Percentiles rank a stretch among this genome's conserved stretches.
phyloP scores from a whole-genome alignment of 2,113 vertebrate species.

The Bucco capensis region DNA sequence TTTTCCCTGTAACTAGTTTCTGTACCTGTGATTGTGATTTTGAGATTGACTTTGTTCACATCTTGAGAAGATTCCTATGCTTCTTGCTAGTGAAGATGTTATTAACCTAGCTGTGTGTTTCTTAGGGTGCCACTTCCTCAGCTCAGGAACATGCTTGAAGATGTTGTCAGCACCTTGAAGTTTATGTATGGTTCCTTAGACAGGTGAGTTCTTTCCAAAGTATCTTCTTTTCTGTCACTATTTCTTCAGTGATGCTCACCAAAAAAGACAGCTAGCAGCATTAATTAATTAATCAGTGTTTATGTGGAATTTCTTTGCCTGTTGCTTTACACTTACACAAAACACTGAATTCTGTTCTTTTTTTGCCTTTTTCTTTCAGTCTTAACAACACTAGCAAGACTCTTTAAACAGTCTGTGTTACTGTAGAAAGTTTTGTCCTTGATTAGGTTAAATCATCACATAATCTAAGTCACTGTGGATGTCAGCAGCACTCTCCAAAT shows the following conservation, averaged over 20 bases:
- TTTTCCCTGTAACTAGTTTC: not conserved
- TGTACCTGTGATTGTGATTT: not conserved
- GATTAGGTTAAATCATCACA: not conserved
- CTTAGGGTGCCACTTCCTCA: slow-evolving; percentile 86
- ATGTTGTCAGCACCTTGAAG: slow-evolving; percentile 84
- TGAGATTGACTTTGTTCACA: not conserved
- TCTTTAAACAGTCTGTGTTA: not conserved
- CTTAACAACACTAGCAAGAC: not conserved
- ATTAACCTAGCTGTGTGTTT: not conserved
- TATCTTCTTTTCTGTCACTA: not conserved
- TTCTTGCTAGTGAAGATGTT: not conserved
- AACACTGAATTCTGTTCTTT: not conserved
- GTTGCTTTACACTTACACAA: not conserved
- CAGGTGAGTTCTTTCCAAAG: slow-evolving; percentile 73
- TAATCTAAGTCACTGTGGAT: not conserved
- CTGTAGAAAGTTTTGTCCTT: not conserved
- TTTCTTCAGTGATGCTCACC: not conserved
- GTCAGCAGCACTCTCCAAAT: not conserved
- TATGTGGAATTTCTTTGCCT: not conserved
- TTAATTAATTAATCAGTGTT: not conserved
- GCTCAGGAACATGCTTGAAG: slow-evolving; percentile 84
- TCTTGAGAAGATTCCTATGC: not conserved
- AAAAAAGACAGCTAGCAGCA: not conserved
- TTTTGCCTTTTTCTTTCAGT: not conserved
- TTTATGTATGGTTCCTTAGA: slow-evolving; percentile 91